Base-by-base conservation (phyloP, 2,113 vertebrate genomes). In the Tapirus terrestris region DNA sequence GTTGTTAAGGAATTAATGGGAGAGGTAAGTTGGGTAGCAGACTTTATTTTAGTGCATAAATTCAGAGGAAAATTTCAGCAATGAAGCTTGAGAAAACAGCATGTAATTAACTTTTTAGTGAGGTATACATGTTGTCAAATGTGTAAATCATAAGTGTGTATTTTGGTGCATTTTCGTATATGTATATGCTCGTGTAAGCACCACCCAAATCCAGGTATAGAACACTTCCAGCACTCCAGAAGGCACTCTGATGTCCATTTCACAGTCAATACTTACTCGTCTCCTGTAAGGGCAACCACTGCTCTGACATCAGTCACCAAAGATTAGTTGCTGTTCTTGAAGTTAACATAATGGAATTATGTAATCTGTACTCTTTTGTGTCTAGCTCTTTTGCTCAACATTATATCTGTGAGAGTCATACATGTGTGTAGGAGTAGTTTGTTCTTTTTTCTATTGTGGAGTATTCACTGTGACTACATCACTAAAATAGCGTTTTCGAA, bases 1-100 rank as follows among this genome's bases (percentile, higher is more conserved):
- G 99, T 99, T 18, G 97, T 99, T 96, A 99, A 99, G 98, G 99
- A 99, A 84, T 98, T 99, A 18, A 99, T 99, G 98, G 99, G 99
- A 81, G 99, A 99, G 99, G 99, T 99, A 97, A 96, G 98, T 82
- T 36, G 10, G 58, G 31, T 60, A 89, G 29, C 39, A 70, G 3
- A 77, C 20, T 87, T 80, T 13, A 67, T 79, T 87, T 94, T 68
- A 85, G 60, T 65, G 14, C 0, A 17, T 90, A 43, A 7, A 83
- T 39, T 87, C 79, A 61, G 67, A 45, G 27, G 79, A 70, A 67
- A 51, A 89, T 94, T 61, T 65, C 36, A 84, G 14, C 51, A 29
- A 0, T 73, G 48, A 72, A 60, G 10, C 20, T 95, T 83, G 43
- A 90, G 67, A 65, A 63, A 89, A 81, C 17, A 39, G 2, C 3